Conservation (phyloP, 2,888 invertebrate genomes). For the Girardia tigrina region DNA sequence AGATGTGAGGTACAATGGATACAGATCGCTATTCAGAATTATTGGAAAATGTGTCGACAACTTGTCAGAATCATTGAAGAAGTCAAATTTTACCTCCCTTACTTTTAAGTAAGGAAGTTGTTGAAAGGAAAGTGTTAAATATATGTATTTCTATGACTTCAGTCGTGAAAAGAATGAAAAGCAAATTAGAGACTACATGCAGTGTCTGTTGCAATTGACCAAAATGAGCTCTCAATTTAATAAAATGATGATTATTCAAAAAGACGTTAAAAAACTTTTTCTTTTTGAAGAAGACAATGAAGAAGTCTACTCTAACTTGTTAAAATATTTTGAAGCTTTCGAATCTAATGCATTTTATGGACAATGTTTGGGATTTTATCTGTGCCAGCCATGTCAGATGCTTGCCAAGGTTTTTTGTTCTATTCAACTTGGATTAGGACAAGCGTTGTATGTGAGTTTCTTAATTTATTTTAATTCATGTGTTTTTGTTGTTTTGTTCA, state of each 20-base stretch:
- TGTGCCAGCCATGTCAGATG: not conserved
- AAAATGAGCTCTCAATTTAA: not conserved
- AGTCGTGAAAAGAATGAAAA: not conserved
- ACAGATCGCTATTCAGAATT: too few relatives aligned
- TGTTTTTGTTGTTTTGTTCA: not conserved
- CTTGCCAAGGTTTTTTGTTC: not conserved
- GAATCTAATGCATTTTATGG: not conserved
- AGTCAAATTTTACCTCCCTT: too few relatives aligned
- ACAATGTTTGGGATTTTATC: not conserved
- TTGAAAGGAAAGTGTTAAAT: too few relatives aligned
- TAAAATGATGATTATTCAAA: constrained; percentile 19
- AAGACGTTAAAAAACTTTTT: not conserved
- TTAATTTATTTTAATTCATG: not conserved
- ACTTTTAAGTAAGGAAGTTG: not conserved
- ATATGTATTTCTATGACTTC: not conserved
- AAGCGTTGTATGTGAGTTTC: not conserved
- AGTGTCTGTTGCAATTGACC: not conserved
- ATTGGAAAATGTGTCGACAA: too few relatives aligned
- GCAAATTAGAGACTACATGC: not conserved
- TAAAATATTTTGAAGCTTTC: not conserved
- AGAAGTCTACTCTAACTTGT: not conserved
- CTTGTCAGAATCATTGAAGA: too few relatives aligned
- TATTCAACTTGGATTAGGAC: not conserved
- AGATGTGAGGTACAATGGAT: too few relatives aligned
- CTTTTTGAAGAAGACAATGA: not conserved